Conservation (phyloP, 2,113 vertebrate species). For the Dendrocopos noguchii region DNA sequence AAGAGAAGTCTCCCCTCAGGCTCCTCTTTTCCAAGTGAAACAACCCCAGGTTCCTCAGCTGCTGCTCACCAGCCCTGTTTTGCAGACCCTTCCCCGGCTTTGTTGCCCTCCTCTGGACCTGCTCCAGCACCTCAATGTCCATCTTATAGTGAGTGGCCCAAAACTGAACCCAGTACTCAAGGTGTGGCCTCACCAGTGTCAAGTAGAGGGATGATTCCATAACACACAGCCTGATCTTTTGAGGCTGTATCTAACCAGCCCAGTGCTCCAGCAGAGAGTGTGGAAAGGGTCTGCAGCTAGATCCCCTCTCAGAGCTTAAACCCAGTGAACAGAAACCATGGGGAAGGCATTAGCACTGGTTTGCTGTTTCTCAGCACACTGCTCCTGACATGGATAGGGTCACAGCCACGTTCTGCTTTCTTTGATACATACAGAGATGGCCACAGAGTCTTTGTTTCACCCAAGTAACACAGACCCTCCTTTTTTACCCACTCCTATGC, state of each 20-base stretch:
- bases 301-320: not conserved
- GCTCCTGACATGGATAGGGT: not conserved
- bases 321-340: not conserved
- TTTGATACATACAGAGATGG: not conserved
- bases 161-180: too few species aligned
- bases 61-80: too few species aligned
- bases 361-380: not conserved
- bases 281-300: not conserved
- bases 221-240: accelerated
- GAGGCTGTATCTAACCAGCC: too few species aligned
- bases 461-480: not conserved
- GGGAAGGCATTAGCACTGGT: not conserved
- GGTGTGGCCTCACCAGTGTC: too few species aligned
- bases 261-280: accelerated
- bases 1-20: too few species aligned
- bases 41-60: too few species aligned
- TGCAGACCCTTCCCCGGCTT: too few species aligned
- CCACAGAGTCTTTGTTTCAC: not conserved
- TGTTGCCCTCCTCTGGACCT: too few species aligned
- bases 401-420: not conserved
- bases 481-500: not conserved
- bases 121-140: too few species aligned
- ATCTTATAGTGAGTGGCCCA: too few species aligned
- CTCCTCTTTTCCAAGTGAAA: too few species aligned
- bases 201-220: not conserved